Conservation (phyloP, 2,113 vertebrate species). For the Psammodynastes pulverulentus region DNA sequence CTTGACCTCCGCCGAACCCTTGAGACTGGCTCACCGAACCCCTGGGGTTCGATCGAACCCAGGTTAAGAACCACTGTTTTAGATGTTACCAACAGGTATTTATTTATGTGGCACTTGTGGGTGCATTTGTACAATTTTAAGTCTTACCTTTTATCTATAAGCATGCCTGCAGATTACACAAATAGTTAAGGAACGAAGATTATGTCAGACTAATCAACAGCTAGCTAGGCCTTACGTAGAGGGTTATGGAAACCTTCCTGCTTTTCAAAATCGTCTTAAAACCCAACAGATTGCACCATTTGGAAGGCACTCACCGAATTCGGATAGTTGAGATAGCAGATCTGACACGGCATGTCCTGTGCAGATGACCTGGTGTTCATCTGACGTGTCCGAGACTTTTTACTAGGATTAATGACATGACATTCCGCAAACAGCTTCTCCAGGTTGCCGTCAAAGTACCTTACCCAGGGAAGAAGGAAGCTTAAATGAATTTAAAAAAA, state of each 20-base stretch:
- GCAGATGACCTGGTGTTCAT: conserved; percentile 98
- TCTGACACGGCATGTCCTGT: conserved; percentile 99
- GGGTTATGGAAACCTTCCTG: not conserved
- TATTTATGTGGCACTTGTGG: not conserved
- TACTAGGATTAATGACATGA: conserved; percentile 99
- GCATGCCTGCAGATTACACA: not conserved
- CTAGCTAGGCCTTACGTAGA: not conserved
- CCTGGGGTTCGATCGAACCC: too few species aligned
- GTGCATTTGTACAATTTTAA: not conserved
- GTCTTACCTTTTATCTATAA: not conserved
- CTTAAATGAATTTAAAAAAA: conserved; percentile 38
- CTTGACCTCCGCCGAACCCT: too few species aligned
- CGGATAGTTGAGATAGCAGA: conserved; percentile 98
- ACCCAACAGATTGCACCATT: not conserved
- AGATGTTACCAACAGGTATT: not conserved
- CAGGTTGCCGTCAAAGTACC: conserved; percentile 99
- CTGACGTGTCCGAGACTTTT: conserved; percentile 94
- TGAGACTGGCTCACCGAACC: too few species aligned
- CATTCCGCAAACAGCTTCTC: conserved; percentile 99
- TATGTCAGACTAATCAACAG: not conserved
- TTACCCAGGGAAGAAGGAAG: conserved; percentile 70
- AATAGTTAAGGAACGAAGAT: not conserved
- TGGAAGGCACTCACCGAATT: conserved; percentile 86
- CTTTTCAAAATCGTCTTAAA: not conserved
- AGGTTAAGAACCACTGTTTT: too few species aligned